A percentile compares a stretch with the other conserved stretches of the same genome.
phyloP scores from a whole-genome alignment of 2,888 invertebrate genomes.

The Tetramorium bicarinatum region DNA sequence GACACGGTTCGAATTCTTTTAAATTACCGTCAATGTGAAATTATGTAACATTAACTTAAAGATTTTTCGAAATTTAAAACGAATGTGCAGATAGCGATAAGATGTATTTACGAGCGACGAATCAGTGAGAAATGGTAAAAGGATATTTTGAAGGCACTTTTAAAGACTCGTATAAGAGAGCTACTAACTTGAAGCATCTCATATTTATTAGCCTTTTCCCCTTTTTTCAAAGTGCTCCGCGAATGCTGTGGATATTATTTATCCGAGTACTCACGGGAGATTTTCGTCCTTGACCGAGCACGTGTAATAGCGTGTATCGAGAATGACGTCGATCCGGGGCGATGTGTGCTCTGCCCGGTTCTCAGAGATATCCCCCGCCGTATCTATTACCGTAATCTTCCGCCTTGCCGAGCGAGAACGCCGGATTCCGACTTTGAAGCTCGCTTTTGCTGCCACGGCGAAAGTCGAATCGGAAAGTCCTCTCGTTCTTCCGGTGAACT shows the following conservation, averaged over 20 bases:
- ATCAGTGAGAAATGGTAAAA: conserved; percentile 8
- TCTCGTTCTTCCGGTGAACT: conserved; percentile 42
- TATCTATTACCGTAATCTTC: conserved; percentile 62
- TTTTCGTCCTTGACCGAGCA: conserved; percentile 65
- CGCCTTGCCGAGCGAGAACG: conserved; percentile 46
- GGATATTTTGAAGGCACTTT: conserved; percentile 9
- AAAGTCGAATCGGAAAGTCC: conserved; percentile 55
- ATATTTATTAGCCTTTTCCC: conserved; percentile 53
- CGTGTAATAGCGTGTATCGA: conserved; percentile 50
- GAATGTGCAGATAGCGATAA: neutral
- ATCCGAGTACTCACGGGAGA: conserved; percentile 40
- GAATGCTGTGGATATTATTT: conserved; percentile 49
- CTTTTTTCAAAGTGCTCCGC: conserved; percentile 21
- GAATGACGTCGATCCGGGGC: conserved; percentile 44
- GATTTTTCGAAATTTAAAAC: neutral
- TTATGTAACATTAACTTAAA: neutral
- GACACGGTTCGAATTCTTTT: neutral
- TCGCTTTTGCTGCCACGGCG: conserved; percentile 40
- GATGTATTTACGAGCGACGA: neutral
- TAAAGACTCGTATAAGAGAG: conserved; percentile 33
- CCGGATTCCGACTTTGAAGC: conserved; percentile 50
- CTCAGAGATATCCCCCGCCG: conserved; percentile 41
- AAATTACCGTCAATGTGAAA: neutral
- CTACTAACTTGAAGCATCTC: conserved; percentile 10
- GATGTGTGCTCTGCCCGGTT: conserved; percentile 17